These are phyloP conservation scores for Allolobophora icterica DNA, from an alignment of 2,888 invertebrate genomes.

Conservation along the genomic window DNA sequence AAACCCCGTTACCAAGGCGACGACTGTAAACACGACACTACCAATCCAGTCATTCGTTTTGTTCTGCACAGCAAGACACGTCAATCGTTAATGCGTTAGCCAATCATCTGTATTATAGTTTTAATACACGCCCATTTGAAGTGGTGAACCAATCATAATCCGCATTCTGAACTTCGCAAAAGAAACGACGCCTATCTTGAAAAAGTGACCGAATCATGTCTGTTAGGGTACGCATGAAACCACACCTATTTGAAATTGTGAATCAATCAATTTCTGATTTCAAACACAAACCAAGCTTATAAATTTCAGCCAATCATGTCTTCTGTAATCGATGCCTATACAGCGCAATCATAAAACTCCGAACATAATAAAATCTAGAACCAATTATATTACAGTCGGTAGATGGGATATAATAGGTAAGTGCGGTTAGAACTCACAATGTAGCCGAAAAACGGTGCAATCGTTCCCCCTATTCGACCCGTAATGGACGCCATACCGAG, in stretches of 20 bases:
- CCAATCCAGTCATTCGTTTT: constrained; percentile 45
- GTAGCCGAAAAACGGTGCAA: constrained; percentile 59
- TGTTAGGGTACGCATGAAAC: too few relatives aligned
- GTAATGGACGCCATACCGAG: constrained; percentile 58
- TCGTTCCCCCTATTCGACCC: constrained; percentile 58
- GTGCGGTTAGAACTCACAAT: constrained; percentile 52
- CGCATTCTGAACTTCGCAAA: not conserved
- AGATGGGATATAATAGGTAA: not conserved
- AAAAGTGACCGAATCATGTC: not conserved
- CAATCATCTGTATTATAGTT: not conserved
- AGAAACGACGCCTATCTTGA: not conserved
- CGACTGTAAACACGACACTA: constrained; percentile 42
- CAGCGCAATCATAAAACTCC: too few relatives aligned
- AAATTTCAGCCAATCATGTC: too few relatives aligned
- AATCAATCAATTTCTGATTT: too few relatives aligned
- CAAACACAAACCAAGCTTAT: too few relatives aligned
- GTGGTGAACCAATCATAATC: not conserved
- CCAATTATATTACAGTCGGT: too few relatives aligned
- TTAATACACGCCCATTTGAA: not conserved
- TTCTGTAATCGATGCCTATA: too few relatives aligned
- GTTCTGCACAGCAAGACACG: constrained; percentile 28
- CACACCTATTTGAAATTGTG: too few relatives aligned
- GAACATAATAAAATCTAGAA: too few relatives aligned
- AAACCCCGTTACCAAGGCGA: constrained; percentile 46
- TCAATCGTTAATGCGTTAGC: not conserved